phyloP scores from a whole-genome alignment of 2,797 vertebrate species.

The Streptopelia turtur region DNA sequence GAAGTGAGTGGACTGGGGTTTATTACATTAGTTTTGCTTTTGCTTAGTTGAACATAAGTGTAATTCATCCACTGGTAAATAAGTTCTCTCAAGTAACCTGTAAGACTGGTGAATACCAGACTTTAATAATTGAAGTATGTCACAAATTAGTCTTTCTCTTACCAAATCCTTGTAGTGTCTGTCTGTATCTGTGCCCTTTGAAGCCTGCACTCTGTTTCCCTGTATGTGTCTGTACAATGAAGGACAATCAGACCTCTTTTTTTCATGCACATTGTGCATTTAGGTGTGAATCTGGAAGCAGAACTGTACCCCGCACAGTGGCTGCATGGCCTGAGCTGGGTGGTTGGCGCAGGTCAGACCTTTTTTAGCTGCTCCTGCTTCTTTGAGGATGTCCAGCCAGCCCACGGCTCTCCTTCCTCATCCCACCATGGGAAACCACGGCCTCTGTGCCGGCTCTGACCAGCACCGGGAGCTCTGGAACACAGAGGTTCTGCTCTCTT shows the following conservation, averaged over 20 bases:
- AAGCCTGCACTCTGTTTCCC: accelerated
- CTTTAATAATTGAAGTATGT: neutral
- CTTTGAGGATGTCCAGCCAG: neutral
- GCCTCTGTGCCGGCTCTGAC: neutral
- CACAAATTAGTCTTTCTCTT: neutral
- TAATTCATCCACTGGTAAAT: neutral
- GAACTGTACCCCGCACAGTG: accelerated
- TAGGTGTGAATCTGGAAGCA: neutral
- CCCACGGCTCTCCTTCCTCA: accelerated
- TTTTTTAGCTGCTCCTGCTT: neutral
- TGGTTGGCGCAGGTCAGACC: neutral
- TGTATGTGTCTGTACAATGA: accelerated
- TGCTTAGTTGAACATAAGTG: neutral
- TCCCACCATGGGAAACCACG: accelerated
- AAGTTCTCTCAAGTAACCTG: neutral
- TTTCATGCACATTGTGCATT: accelerated
- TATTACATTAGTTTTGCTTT: neutral
- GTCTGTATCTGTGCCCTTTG: neutral
- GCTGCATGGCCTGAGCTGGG: accelerated
- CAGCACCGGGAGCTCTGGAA: neutral
- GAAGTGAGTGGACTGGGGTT: neutral
- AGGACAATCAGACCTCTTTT: neutral
- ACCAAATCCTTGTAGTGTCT: neutral
- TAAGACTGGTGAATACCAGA: neutral
- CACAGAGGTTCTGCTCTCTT: neutral